phyloP scores from a whole-genome alignment of 2,113 vertebrate genomes.

The Sinocyclocheilus anophthalmus region DNA sequence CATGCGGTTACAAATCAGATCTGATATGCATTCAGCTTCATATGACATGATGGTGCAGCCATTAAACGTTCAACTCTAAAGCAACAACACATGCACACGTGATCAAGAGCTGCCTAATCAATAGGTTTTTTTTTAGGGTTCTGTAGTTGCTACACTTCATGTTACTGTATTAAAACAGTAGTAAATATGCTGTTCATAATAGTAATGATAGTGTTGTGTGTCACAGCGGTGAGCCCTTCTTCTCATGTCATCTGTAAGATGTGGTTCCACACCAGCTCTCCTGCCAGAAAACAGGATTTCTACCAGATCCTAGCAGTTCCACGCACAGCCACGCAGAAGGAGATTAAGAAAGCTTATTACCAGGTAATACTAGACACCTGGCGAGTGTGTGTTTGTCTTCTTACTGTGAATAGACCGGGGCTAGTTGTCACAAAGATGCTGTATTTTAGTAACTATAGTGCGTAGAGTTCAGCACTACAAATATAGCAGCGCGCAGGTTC shows the following conservation, averaged over 20 bases:
- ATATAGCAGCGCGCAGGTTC: not conserved
- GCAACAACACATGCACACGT: not conserved
- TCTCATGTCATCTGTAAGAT: conserved; percentile 61
- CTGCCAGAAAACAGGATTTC: conserved; percentile 83
- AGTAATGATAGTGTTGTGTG: not conserved
- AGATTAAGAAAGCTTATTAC: conserved; percentile 98
- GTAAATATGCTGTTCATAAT: not conserved
- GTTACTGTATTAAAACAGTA: not conserved
- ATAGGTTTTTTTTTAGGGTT: too few relatives aligned
- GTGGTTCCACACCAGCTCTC: conserved; percentile 83
- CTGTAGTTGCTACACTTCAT: not conserved
- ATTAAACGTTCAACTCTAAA: not conserved
- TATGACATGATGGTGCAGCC: not conserved
- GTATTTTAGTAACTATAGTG: not conserved
- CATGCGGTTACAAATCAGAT: not conserved
- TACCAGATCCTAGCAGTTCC: conserved; percentile 92
- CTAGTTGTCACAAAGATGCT: not conserved
- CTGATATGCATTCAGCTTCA: not conserved
- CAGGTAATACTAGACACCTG: conserved; percentile 77
- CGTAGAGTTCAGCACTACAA: too few relatives aligned
- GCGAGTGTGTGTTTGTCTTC: not conserved
- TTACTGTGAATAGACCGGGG: not conserved
- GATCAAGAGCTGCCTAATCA: not conserved
- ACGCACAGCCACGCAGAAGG: conserved; percentile 87
- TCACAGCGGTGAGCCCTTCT: conserved; percentile 61